Percentiles rank a stretch among this genome's conserved stretches.
Evolutionary conservation across 2,888 invertebrate genomes (phyloP).

Genomic region (Masnerella sp.): DNA sequence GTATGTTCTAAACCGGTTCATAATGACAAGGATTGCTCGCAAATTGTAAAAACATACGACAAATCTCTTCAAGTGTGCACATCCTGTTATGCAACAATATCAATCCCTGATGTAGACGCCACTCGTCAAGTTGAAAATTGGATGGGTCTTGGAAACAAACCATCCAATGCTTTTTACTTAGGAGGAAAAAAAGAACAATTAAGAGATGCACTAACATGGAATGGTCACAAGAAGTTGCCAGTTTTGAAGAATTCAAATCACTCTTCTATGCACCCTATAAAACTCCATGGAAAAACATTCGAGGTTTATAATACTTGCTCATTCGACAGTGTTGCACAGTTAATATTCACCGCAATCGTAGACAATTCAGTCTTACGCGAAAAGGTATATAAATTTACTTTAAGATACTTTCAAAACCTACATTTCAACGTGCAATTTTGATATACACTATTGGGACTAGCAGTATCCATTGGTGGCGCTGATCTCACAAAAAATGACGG

Average conservation of each 20-base stretch:
- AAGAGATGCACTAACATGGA: conserved; percentile 9
- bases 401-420: too few relatives aligned
- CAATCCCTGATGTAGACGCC: background rate
- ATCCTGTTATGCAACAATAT: background rate
- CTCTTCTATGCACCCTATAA: background rate
- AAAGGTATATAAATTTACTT: too few relatives aligned
- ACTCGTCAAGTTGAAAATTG: conserved; percentile 9
- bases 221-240: conserved; percentile 5
- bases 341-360: conserved; percentile 1
- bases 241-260: conserved; percentile 19
- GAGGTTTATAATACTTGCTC: conserved; percentile 13
- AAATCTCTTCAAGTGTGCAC: background rate
- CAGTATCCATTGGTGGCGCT: too few relatives aligned
- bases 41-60: background rate
- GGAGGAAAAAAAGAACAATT: background rate
- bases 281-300: background rate
- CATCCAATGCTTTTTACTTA: conserved; percentile 9
- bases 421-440: too few relatives aligned
- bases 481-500: too few relatives aligned
- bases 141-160: background rate
- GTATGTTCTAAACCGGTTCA: background rate
- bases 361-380: conserved; percentile 13
- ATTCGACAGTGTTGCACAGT: conserved; percentile 17
- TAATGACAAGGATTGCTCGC: background rate
- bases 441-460: too few relatives aligned